Evolutionary conservation across 1,140 invertebrate genomes (phyloP).

Genomic region (Caenorhabditis tropicalis): DNA sequence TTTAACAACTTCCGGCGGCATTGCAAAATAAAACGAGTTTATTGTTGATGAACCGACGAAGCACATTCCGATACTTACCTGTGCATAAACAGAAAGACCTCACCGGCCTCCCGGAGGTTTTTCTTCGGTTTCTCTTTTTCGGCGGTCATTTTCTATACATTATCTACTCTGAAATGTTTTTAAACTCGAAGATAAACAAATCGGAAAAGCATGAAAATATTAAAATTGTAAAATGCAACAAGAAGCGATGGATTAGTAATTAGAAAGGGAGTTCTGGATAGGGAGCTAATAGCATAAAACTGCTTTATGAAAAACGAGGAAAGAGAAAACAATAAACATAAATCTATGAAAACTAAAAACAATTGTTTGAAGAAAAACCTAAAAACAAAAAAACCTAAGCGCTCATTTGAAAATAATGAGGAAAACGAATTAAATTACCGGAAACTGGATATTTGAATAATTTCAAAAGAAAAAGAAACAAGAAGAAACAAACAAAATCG

Average conservation of each 20-base stretch:
- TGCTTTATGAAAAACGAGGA: neutral
- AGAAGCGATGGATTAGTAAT: neutral
- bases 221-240: neutral
- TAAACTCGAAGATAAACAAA: neutral
- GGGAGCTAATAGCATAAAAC: neutral
- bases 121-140: neutral
- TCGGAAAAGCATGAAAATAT: neutral
- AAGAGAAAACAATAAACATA: neutral
- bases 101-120: slow-evolving; percentile 16
- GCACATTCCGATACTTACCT: neutral
- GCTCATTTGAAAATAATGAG: too few relatives aligned
- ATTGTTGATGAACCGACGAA: too few relatives aligned
- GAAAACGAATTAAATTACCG: neutral
- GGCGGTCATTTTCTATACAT: neutral
- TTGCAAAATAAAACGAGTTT: too few relatives aligned
- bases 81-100: slow-evolving; percentile 47
- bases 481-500: neutral
- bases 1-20: too few relatives aligned
- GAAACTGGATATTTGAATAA: neutral
- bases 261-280: neutral
- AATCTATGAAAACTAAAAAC: too few relatives aligned
- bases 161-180: neutral
- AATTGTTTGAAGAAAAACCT: too few relatives aligned
- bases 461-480: neutral
- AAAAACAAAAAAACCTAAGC: too few relatives aligned